Base-by-base conservation (phyloP, 2,113 vertebrate species). In the Glaucidium brasilianum region DNA sequence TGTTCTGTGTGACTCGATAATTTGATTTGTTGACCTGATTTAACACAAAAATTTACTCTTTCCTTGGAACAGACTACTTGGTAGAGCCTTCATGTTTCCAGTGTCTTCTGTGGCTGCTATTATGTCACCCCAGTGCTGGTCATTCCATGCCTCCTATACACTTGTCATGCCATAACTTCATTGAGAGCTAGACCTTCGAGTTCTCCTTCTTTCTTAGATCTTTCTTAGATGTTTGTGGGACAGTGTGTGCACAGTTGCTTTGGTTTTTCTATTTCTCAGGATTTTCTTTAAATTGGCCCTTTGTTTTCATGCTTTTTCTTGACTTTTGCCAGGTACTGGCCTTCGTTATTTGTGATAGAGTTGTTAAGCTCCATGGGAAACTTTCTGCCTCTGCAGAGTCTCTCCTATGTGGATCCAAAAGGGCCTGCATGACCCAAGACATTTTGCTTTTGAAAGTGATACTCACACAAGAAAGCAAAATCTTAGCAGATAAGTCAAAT, bases 61-160 rank as follows among this genome's bases (percentile, higher is more conserved):
- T 17, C 45, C 25, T 50, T n/a, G 49, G 22, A 15, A 30, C 12
- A 73, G 60, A 9, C 30, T 69, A 18, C 13, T 58, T 72, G 35
- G 58, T 59, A 23, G 29, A 63, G 18, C 32, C 53, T 80, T 34
- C n/a, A 7, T 18, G 9, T 58, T 53, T 41, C 35, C 34, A 10
- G 2, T 3, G 9, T 58, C 39, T 56, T 47, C 68, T 62, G 23
- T 41, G 52, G 30, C 39, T 60, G n/a, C 35, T 74, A 4, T 55
- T 59, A 12, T n/a, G 5, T 45, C 29, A 49, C 58, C 35, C 35
- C 68, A 52, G 52, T 1, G 3, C 25, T 35, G 45, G 41, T 19
- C 27, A 10, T 69, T 58, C 60, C 15, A 4, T 47, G 4, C 35
- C 26, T 59, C 12, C 50, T 41, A 0, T 41, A 16, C 0, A 0